Conservation (phyloP, 2,797 vertebrate species). For the Forpus xanthops region DNA sequence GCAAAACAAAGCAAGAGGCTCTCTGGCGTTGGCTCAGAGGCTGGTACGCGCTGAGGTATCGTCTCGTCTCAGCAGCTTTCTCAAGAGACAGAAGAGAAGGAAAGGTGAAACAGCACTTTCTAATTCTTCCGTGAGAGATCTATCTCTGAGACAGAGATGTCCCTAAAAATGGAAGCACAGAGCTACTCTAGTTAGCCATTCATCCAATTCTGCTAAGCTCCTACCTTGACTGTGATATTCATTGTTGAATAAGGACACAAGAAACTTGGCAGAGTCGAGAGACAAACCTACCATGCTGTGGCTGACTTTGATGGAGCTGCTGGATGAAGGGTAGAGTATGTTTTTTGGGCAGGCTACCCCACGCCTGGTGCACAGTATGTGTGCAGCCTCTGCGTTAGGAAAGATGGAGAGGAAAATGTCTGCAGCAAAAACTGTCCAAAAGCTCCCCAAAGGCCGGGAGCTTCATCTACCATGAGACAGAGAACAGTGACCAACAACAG, state of each 20-base stretch:
- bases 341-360: not conserved
- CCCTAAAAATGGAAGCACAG: not conserved
- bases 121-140: not conserved
- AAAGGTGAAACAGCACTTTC: not conserved
- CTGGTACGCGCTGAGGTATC: accelerated
- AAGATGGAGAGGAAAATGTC: accelerated
- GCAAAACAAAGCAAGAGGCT: not conserved
- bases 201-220: not conserved
- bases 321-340: not conserved
- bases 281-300: not conserved
- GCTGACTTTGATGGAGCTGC: not conserved
- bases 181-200: not conserved
- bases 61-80: not conserved
- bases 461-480: not conserved
- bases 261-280: not conserved
- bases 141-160: not conserved
- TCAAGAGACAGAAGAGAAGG: not conserved
- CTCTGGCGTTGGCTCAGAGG: not conserved
- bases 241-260: not conserved
- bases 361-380: not conserved
- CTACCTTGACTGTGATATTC: not conserved
- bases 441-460: not conserved
- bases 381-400: not conserved
- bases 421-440: not conserved
- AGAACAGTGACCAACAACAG: not conserved